Evolutionary conservation across 1,140 invertebrate genomes (phyloP), one percentile per base, ranked within the genome.

Genomic region (Drosophila fuyamai): DNA sequence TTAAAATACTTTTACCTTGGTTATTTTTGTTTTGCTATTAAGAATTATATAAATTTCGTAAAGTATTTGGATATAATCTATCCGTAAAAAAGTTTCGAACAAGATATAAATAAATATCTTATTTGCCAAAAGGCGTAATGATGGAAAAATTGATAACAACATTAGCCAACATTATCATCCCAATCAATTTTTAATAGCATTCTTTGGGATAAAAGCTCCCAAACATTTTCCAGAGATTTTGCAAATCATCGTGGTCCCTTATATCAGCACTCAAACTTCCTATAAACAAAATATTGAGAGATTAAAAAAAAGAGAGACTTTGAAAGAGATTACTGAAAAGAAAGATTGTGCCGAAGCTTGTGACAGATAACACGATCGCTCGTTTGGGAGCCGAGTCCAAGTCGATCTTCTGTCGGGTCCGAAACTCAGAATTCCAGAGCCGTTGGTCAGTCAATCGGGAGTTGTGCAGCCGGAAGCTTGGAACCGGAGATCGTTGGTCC

Each of bases 391-490:
- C 56, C 61, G 73, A 80, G 8, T 60, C 55, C 6, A 16, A 9
- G 58, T 35, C 55, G 54, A 41, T 18, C 50, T 23, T 10, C 10
- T 41, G 40, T 16, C 41, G 75, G 63, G 23, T 54, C 51, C 38
- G 38, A 36, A 50, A 43, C 51, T n/a, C 43, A 48, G 36, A 58
- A 35, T 44, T 44, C 40, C 41, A 16, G 32, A 36, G 36, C 46
- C 44, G 54, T 29, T 61, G 83, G 23, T 86, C 82, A 86, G 79
- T 86, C 79, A 60, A 44, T 82, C 83, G 79, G 83, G 62, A 86
- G 66, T 86, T 73, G 79, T 79, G 76, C 66, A 79, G 76, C 44
- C 70, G 82, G 40, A 46, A 62, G 58, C 36, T 62, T 50, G 51
- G 59, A 57, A 44, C 38, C 27, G 8, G 53, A 35, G 62, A 48